A percentile compares a stretch with the other conserved stretches of the same genome.
Evolutionary conservation across 2,113 vertebrate genomes (phyloP).

Genomic region (Isichthys henryi): DNA sequence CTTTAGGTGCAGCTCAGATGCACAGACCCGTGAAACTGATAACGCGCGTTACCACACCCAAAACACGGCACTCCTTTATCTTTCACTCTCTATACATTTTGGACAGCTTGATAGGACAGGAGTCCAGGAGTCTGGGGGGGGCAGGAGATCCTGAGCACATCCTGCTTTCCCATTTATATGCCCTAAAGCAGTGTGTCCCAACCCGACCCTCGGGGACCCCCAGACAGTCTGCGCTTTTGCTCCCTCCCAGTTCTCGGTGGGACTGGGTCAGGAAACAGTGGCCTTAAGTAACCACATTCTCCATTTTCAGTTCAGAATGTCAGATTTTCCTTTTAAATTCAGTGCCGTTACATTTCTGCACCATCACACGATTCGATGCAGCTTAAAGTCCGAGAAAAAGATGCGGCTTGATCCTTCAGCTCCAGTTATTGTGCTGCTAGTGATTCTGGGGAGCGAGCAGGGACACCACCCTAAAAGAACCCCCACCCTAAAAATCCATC

Average conservation of each 20-base stretch:
- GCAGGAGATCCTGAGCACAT: neutral
- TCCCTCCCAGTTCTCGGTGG: neutral
- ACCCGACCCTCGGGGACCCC: neutral
- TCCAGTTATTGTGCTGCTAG: neutral
- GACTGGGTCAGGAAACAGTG: neutral
- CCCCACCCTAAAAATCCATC: neutral
- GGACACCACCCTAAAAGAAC: neutral
- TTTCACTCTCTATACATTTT: neutral
- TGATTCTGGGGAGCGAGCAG: neutral
- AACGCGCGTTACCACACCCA: neutral
- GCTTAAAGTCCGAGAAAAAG: neutral
- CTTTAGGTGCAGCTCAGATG: neutral
- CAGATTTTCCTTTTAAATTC: neutral
- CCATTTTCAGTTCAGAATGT: neutral
- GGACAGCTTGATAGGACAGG: neutral
- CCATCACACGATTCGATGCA: neutral
- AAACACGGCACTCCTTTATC: neutral
- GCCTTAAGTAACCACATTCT: neutral
- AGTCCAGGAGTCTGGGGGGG: neutral
- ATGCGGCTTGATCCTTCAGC: neutral
- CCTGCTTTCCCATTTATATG: neutral
- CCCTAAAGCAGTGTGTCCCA: neutral
- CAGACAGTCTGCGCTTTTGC: neutral
- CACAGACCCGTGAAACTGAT: neutral
- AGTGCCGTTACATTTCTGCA: neutral